Evolutionary conservation across 2,797 vertebrate species (phyloP), one percentile per base, ranked within the genome.

Genomic region (Enteromius viviparus): DNA sequence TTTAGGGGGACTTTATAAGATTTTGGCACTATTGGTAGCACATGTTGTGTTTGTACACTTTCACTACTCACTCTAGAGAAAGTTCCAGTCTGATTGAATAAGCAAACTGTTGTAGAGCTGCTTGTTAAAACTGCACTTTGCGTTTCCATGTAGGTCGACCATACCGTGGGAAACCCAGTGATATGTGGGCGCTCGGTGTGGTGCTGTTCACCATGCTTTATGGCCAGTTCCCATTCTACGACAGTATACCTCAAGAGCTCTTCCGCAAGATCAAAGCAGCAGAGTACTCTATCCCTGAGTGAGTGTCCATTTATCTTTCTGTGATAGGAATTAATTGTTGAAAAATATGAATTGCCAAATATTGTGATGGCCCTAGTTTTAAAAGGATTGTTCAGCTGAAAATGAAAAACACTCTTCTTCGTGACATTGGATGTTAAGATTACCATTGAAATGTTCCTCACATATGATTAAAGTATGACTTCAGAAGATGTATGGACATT

Each of bases 241-340:
- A 99, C 95, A 99, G 97, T 95, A 96, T 99, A 95, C 98, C 98
- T 88, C 98, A 99, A 92, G 98, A 99, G 93, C 98, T 99, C 85
- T 99, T 99, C 95, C 97, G 98, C 69, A 99, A 99, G 91, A 99
- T 99, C 94, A 99, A 99, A 93, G 98, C 98, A 47, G 98, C 98
- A 0, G 98, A 99, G 91, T 99, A 99, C 94, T 96, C 96, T 90
- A 98, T 99, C 92, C 98, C 98, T 0, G 98, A 99, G 98, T 99
- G 90, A 97, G 98, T 96, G 68, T 5, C 49, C 2, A 14, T 32
- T 37, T 64, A 21, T 42, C 9, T 74, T 51, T 21, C 3, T 37
- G 23, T 23, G 26, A 29, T 29, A 8, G 6, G 2, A 17, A 76
- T 58, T 8, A 29, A 62, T 19, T 62, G 74, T 49, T 32, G 29